Conservation (phyloP, 2,113 vertebrate species). For the Piprites chloris region DNA sequence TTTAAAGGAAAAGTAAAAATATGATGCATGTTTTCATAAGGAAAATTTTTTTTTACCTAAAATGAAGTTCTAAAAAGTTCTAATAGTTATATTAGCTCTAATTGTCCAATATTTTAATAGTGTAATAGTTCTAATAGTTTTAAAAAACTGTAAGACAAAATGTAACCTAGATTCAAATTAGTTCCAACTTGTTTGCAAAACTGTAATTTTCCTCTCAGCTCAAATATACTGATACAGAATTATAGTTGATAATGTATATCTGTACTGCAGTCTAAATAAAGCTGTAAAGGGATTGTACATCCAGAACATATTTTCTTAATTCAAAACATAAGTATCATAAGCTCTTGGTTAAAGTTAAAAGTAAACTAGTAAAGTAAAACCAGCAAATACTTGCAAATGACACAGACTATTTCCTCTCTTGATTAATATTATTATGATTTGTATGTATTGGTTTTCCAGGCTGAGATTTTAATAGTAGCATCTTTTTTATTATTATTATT, state of each 20-base stretch:
- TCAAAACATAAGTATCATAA: not conserved
- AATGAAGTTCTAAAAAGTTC: not conserved
- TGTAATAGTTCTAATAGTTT: not conserved
- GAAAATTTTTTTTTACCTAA: not conserved
- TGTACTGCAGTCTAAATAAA: not conserved
- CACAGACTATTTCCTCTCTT: not conserved
- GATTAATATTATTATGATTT: not conserved
- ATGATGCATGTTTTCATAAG: not conserved
- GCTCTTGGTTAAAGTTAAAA: not conserved
- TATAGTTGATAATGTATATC: not conserved
- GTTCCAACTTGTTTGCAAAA: not conserved
- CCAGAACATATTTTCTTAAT: not conserved
- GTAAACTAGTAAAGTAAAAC: not conserved
- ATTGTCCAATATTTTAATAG: not conserved
- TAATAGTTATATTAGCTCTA: not conserved
- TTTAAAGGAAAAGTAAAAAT: not conserved
- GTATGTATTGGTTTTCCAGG: not conserved
- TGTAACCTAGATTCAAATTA: not conserved
- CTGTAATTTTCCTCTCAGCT: not conserved
- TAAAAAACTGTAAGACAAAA: not conserved
- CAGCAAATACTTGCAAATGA: not conserved
- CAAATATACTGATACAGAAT: not conserved
- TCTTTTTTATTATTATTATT: not conserved
- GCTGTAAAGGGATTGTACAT: not conserved
- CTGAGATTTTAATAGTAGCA: not conserved